Percentiles rank a stretch among this genome's conserved stretches.
phyloP scores from a whole-genome alignment of 2,797 vertebrate species.

The Spinibarbus caldwelli region DNA sequence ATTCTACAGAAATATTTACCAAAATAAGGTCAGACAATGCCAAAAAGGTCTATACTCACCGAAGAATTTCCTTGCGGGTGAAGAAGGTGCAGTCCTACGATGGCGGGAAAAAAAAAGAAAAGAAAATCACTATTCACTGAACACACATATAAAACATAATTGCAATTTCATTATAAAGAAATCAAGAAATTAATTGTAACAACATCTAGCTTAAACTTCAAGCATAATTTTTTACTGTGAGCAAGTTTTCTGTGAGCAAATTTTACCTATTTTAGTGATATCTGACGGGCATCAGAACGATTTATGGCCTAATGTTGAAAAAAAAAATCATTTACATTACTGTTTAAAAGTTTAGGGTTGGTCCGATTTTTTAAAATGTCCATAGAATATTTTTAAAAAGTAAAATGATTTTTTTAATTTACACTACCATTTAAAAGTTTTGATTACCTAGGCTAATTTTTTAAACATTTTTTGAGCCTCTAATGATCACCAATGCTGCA shows the following conservation, averaged over 20 bases:
- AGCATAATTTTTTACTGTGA: not conserved
- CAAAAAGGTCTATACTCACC: conserved; percentile 80
- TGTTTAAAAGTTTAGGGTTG: not conserved
- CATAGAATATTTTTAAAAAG: not conserved
- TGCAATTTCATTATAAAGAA: not conserved
- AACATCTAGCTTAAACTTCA: no score
- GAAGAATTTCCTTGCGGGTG: conserved; percentile 97
- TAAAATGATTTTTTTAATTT: not conserved
- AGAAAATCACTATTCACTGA: not conserved
- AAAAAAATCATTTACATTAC: not conserved
- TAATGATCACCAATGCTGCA: not conserved
- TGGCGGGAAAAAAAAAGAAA: not conserved
- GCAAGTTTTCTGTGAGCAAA: no score
- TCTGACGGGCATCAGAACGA: no score
- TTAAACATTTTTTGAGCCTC: no score
- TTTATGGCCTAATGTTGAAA: not conserved
- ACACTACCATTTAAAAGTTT: not conserved
- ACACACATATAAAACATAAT: not conserved
- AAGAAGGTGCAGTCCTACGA: conserved; percentile 97
- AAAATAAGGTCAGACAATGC: not conserved
- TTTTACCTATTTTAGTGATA: not conserved
- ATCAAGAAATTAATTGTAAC: no score
- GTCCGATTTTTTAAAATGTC: not conserved
- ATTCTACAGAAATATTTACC: not conserved
- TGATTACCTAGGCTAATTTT: no score